Percentiles rank a stretch among this genome's conserved stretches.
These are phyloP conservation scores for Araneus ventricosus DNA, from an alignment of 1,140 invertebrate species.

Conservation along the genomic window DNA sequence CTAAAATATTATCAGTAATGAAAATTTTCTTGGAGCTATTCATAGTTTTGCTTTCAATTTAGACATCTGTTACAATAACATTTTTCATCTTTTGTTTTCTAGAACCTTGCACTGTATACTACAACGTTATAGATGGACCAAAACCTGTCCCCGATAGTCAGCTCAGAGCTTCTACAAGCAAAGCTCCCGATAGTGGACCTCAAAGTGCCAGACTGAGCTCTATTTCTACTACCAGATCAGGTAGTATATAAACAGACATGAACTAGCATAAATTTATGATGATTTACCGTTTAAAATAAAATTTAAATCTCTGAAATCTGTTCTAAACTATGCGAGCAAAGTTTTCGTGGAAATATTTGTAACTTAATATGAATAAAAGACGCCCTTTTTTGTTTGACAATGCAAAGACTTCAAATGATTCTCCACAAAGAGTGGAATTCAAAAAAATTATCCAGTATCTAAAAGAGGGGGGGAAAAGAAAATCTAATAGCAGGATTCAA, in stretches of 20 bases:
- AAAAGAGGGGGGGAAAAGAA: no score
- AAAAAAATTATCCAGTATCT: no score
- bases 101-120: constrained; percentile 55
- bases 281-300: no score
- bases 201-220: constrained; percentile 48
- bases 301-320: no score
- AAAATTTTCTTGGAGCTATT: background rate
- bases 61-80: background rate
- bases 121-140: constrained; percentile 52
- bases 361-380: no score
- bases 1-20: background rate
- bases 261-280: no score
- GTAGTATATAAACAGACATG: background rate
- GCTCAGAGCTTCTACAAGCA: constrained; percentile 79
- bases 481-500: no score
- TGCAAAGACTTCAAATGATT: no score
- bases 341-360: no score
- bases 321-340: no score
- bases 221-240: constrained; percentile 7
- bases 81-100: background rate
- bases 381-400: no score
- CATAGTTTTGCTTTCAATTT: background rate
- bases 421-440: no score
- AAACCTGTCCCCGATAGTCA: constrained; percentile 82
- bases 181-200: constrained; percentile 53